Evolutionary conservation across 2,797 vertebrate genomes (phyloP), one percentile per base, ranked within the genome.

Genomic region (Sebastes reedi): DNA sequence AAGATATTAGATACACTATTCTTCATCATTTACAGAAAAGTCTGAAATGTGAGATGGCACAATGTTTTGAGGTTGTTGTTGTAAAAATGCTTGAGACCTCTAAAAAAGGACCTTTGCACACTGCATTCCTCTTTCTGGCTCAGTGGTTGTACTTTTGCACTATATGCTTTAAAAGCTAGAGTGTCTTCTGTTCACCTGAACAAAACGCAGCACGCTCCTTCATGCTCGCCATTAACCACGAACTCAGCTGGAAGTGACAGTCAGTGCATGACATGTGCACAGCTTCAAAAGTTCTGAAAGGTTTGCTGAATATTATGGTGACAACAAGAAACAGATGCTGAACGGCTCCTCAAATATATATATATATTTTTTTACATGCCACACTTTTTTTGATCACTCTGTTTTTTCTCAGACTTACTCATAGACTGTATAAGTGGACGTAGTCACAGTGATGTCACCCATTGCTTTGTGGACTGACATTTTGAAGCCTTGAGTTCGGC

Each of bases 101-200:
- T 50, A 27, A 73, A 79, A 52, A 70, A 52, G 67, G 30, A 83
- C 74, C 73, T 85, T 81, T 82, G 75, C 27, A 72, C 61, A 29
- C 32, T 60, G 24, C 13, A 72, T 77, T 82, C 70, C 70, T 84
- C 25, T 87, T 76, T 74, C 74, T 75, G 83, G 46, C 27, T 72
- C 73, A 87, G 54, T 68, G 72, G 64, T 58, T 86, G 82, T 77
- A 83, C 79, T 80, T 85, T 78, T 77, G 81, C 61, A 85, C 70
- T 55, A 18, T 55, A 16, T 67, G 62, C 71, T 82, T 64, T 86
- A 59, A 90, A 90, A 84, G 46, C 79, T 87, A 65, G 1, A 76
- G 67, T 71, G 65, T 82, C 36, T 78, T 70, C 29, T 65, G 46
- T 61, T 78, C 79, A 82, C 75, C 72, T 75, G 72, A 80, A 52